Base-by-base conservation (phyloP, 2,888 invertebrate genomes). In the Lasiommata megera region DNA sequence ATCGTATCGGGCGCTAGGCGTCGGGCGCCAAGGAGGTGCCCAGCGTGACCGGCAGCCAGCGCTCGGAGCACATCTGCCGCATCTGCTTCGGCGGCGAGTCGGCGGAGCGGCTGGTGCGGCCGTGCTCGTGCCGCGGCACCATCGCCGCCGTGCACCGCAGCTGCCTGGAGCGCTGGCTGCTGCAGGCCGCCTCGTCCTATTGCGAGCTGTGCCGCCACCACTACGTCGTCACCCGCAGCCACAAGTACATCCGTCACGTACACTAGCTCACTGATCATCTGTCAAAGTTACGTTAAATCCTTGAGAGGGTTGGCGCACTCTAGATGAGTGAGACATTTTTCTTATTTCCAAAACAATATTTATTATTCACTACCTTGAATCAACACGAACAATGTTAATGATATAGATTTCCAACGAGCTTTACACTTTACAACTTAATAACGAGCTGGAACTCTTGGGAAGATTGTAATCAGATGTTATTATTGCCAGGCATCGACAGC, bases 61-160 rank as follows among this genome's bases (percentile, higher is more conserved):
- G 69, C 1, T 78, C 84, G 5, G 84, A 84, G 60, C 83, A 78
- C 74, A 88, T 90, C 69, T 90, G 90, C 68, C 88, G 90, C 67
- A 90, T 90, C 67, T 89, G 90, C 72, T 89, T 89, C 78, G 89
- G 89, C 62, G 89, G 89, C 56, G 84, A 79, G 76, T 87, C 86
- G 3, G 78, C 82, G 7, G 90, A 88, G 82, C 82, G 85, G 40
- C 81, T 90, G 67, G 88, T 88, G 72, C 80, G 84, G 71, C 89
- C 89, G 55, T 90, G 89, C 77, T 79, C 80, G 1, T 90, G 89
- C 68, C 82, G 89, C 64, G 89, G 89, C 53, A 90, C 89, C 69
- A 82, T 90, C 69, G 89, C 89, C 55, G 86, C 86, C 61, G 89
- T 90, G 66, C 89, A 90, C 76, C 84, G 89, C 72, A 60, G 81